These are phyloP conservation scores for Pandemis heparana DNA, from an alignment of 2,888 invertebrate genomes.

Conservation along the genomic window DNA sequence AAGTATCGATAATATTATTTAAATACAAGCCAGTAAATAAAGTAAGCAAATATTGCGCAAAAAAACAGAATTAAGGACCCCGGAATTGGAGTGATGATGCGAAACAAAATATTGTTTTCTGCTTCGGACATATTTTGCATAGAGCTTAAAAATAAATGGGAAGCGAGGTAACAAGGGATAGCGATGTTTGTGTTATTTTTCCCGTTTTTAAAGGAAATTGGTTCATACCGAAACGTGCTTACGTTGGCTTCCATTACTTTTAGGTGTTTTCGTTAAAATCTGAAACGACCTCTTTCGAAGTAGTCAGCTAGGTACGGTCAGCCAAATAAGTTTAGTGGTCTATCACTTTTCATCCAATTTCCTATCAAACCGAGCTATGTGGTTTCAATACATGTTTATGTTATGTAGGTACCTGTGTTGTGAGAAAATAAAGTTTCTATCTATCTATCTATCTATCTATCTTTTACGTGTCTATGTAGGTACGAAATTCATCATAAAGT, in stretches of 20 bases:
- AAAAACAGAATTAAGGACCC: slow-evolving; percentile 12
- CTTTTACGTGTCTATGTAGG: neutral
- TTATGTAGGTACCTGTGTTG: too few relatives aligned
- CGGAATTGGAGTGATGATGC: slow-evolving; percentile 16
- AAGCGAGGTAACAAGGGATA: slow-evolving; percentile 18
- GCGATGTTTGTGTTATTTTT: slow-evolving; percentile 8
- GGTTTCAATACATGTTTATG: too few relatives aligned
- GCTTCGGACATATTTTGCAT: slow-evolving; percentile 31
- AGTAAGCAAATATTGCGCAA: neutral
- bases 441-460: too few relatives aligned
- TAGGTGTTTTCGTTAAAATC: neutral
- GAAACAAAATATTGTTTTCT: slow-evolving; percentile 35
- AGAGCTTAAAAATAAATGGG: slow-evolving; percentile 34
- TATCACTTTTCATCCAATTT: too few relatives aligned
- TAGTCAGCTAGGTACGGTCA: too few relatives aligned
- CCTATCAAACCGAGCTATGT: too few relatives aligned
- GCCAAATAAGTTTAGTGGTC: too few relatives aligned
- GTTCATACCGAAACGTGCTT: slow-evolving; percentile 18
- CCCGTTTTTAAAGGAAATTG: slow-evolving; percentile 15
- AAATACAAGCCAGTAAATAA: neutral
- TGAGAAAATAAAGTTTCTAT: too few relatives aligned
- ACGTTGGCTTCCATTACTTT: slow-evolving; percentile 21
- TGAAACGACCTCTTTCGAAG: neutral
- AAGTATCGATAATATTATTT: too few relatives aligned
- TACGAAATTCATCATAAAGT: slow-evolving; percentile 6